Evolutionary conservation across 2,888 invertebrate species (phyloP).

Genomic region (Buathra laborator): DNA sequence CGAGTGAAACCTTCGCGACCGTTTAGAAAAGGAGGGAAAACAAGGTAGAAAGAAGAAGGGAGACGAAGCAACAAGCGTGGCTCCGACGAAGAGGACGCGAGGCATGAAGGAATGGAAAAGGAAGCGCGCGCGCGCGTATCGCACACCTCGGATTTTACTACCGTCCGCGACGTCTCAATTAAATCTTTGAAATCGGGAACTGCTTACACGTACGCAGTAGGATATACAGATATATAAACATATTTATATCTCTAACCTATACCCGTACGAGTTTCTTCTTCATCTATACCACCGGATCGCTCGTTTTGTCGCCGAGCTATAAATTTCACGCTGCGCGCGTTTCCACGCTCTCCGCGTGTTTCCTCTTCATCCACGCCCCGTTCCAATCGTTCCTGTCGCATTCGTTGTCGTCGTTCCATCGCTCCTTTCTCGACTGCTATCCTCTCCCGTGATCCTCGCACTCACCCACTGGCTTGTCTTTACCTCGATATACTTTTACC

Average conservation of each 20-base stretch:
- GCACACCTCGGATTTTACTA: slow-evolving; percentile 74
- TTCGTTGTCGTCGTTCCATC: slow-evolving; percentile 44
- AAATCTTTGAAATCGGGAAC: slow-evolving; percentile 76
- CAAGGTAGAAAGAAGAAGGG: slow-evolving; percentile 23
- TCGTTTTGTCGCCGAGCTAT: slow-evolving; percentile 67
- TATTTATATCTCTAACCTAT: slow-evolving; percentile 24
- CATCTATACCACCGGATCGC: slow-evolving; percentile 46
- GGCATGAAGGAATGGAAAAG: slow-evolving; percentile 44
- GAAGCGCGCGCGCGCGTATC: slow-evolving; percentile 51
- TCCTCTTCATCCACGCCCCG: slow-evolving; percentile 25
- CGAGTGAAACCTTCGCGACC: slow-evolving; percentile 33
- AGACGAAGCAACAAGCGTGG: slow-evolving; percentile 42
- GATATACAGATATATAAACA: slow-evolving; percentile 33
- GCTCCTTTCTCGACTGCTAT: slow-evolving; percentile 26
- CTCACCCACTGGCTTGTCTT: slow-evolving; percentile 21
- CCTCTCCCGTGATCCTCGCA: slow-evolving; percentile 32
- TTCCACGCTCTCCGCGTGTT: slow-evolving; percentile 58
- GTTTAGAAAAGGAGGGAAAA: slow-evolving; percentile 46
- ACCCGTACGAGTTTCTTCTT: slow-evolving; percentile 54
- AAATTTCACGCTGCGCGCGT: slow-evolving; percentile 63
- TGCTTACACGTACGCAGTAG: slow-evolving; percentile 53
- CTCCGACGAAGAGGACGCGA: slow-evolving; percentile 40
- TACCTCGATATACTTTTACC: slow-evolving; percentile 39
- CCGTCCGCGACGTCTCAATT: slow-evolving; percentile 79
- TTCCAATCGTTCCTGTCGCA: slow-evolving; percentile 42